Percentiles rank a stretch among this genome's conserved stretches.
phyloP scores from a whole-genome alignment of 1,140 invertebrate species.

The Helicoverpa armigera region DNA sequence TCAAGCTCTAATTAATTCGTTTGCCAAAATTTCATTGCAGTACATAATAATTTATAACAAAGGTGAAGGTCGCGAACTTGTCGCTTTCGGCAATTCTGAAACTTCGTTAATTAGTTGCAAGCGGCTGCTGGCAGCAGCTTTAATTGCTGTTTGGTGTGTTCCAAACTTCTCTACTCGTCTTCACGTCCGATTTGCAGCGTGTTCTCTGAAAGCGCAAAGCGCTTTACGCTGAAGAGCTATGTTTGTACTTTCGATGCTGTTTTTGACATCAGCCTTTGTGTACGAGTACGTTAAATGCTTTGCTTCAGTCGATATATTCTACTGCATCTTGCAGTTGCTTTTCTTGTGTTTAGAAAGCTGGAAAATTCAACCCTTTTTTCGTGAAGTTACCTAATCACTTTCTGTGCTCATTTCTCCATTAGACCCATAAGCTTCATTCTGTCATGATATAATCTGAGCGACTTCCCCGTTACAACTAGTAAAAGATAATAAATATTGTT shows the following conservation, averaged over 20 bases:
- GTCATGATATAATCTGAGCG: neutral
- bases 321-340: no score
- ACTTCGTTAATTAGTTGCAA: constrained; percentile 46
- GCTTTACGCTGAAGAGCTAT: neutral
- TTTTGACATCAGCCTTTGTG: neutral
- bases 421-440: neutral
- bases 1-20: constrained; percentile 21
- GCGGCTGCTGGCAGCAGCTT: constrained; percentile 41
- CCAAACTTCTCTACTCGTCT: neutral
- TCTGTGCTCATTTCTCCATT: no score
- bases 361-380: no score
- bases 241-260: neutral
- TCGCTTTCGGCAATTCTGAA: constrained; percentile 17
- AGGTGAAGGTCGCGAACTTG: constrained; percentile 34
- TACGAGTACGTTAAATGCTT: neutral
- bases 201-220: neutral
- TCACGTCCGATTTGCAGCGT: constrained; percentile 14
- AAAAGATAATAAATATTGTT: neutral
- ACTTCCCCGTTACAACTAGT: constrained; percentile 10
- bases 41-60: constrained; percentile 11
- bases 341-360: no score
- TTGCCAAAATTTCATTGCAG: constrained; percentile 11
- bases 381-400: no score
- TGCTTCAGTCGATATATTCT: neutral
- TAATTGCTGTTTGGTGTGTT: constrained; percentile 37